Conservation (phyloP, 2,888 invertebrate species). For the Polymixis lichenea region DNA sequence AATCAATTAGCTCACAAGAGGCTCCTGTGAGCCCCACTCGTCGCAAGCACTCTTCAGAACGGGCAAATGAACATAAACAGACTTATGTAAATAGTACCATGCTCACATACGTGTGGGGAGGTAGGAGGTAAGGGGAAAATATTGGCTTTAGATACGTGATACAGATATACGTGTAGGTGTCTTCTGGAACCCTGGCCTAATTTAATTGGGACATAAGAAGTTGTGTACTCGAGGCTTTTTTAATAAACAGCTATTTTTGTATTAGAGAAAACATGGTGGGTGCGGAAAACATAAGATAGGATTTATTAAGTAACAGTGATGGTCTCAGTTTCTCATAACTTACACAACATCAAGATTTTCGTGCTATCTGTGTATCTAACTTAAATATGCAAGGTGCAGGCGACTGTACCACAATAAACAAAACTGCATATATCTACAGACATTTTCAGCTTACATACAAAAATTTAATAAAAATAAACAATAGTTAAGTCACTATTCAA, state of each 20-base stretch:
- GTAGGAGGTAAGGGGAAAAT: neutral
- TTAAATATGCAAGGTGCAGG: neutral
- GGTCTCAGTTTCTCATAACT: neutral
- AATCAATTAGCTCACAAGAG: constrained; percentile 47
- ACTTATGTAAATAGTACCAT: constrained; percentile 39
- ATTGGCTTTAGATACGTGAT: constrained; percentile 40
- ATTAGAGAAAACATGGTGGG: neutral
- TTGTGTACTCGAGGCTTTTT: neutral
- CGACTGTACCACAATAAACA: no score
- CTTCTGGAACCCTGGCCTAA: constrained; percentile 6
- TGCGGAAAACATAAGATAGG: neutral
- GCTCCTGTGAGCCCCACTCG: constrained; percentile 30
- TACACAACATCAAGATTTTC: neutral
- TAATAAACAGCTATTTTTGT: constrained; percentile 5
- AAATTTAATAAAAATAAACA: no score
- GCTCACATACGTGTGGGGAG: neutral
- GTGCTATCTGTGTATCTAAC: neutral
- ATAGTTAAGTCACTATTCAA: no score
- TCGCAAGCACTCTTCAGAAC: constrained; percentile 39
- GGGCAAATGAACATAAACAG: constrained; percentile 55
- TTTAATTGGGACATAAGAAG: constrained; percentile 2
- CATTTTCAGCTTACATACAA: no score
- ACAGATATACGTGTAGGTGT: constrained; percentile 2
- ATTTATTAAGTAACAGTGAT: neutral
- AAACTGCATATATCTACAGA: no score